Percentiles rank a stretch among this genome's conserved stretches.
phyloP scores from a whole-genome alignment of 2,888 invertebrate species.

The Acrobasis suavella region DNA sequence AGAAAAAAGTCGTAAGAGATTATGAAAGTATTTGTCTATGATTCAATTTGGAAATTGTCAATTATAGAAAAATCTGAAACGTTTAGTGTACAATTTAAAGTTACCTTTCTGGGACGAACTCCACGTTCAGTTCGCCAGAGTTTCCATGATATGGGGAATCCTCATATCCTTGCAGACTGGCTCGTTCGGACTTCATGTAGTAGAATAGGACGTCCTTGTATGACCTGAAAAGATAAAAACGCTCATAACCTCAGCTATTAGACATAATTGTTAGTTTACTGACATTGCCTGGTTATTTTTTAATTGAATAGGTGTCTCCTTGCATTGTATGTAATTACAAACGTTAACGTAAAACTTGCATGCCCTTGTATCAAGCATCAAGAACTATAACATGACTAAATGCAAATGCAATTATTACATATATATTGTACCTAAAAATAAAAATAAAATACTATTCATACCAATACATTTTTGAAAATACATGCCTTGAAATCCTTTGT shows the following conservation, averaged over 20 bases:
- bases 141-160: conserved; percentile 75
- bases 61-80: no score
- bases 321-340: neutral
- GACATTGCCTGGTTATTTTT: neutral
- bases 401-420: neutral
- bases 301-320: conserved; percentile 1
- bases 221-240: conserved; percentile 70
- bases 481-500: no score
- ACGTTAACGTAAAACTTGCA: neutral
- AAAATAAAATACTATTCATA: no score
- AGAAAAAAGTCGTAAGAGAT: no score
- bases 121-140: conserved; percentile 82
- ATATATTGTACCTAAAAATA: no score
- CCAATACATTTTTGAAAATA: no score
- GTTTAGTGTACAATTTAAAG: neutral
- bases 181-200: conserved; percentile 82
- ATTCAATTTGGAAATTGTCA: no score
- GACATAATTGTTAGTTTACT: neutral
- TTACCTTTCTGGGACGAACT: conserved; percentile 75
- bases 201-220: conserved; percentile 81
- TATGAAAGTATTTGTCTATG: no score
- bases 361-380: neutral
- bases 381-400: no score
- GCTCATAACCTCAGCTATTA: neutral
- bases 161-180: conserved; percentile 60